Evolutionary conservation across 1,140 invertebrate species (phyloP).

Genomic region (Metopolophium dirhodum): DNA sequence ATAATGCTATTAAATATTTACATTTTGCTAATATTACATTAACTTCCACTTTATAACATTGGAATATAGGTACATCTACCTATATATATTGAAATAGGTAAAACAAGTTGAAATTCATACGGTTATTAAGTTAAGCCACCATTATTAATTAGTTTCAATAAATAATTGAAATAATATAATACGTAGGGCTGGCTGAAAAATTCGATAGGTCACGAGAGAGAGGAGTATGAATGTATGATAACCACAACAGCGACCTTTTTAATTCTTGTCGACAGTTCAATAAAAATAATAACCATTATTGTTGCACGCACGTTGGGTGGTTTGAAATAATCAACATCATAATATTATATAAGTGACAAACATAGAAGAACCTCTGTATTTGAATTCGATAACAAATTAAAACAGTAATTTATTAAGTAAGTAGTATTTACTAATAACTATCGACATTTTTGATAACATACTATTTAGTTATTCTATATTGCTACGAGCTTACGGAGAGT

Average conservation of each 20-base stretch:
- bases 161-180: not conserved
- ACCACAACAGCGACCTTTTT: not conserved
- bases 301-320: not conserved
- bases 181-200: not conserved
- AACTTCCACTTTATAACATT: not conserved
- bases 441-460: no score
- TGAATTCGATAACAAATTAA: not conserved
- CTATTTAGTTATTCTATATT: no score
- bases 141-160: not conserved
- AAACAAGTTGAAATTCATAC: not conserved
- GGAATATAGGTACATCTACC: not conserved
- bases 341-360: not conserved
- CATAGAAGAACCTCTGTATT: not conserved
- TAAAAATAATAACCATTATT: not conserved
- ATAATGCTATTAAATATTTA: not conserved
- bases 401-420: no score
- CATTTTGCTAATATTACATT: not conserved
- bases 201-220: rapidly evolving
- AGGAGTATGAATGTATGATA: not conserved
- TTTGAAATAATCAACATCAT: not conserved
- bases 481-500: no score
- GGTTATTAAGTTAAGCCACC: not conserved
- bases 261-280: not conserved
- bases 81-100: not conserved
- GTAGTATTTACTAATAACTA: no score